Evolutionary conservation across 2,888 invertebrate species (phyloP), one percentile per base, ranked within the genome.

Genomic region (Malthinus flaveolus): DNA sequence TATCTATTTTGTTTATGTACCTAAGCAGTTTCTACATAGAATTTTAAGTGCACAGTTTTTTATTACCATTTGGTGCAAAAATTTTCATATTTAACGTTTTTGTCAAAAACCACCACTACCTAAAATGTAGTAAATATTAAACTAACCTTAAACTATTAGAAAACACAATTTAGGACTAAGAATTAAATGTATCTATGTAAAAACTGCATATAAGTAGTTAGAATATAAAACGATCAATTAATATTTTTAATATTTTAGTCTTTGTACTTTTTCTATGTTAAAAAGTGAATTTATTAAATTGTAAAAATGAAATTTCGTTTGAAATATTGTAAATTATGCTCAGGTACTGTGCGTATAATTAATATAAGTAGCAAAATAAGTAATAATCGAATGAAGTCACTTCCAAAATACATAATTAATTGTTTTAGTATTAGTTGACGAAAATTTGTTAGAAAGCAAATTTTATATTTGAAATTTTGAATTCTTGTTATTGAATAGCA

Each of bases 381-480:
- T 32, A 35, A 31, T 35, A 44, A n/a, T 34, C 32, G 9, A 15
- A 46, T 34, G 34, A 36, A 15, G 34, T 48, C 48, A 54, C 54
- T 54, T 47, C 52, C 52, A 52, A 46, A 45, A 52, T 52, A n/a
- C n/a, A n/a, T n/a, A n/a, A n/a, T n/a, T n/a, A 45, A 52, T 46
- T 36, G 36, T 52, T 49, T 23, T 49, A 49, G 49, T 49, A 13
- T 52, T 45, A 45, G 31, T 31, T 52, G 13, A 15, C 15, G 23
- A 42, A 35, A 52, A 34, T 52, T 52, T 52, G 44, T 52, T 52
- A 46, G 15, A 44, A 36, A 46, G 31, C 45, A 50, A 34, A 49
- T 56, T 46, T 53, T 13, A 65, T 67, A 69, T 65, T 62, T 62
- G 58, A 58, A 59, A 62, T 57, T 59, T 66, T 68, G 66, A 23